Conservation (phyloP, 2,888 invertebrate species). For the Gasteruption jaculator region DNA sequence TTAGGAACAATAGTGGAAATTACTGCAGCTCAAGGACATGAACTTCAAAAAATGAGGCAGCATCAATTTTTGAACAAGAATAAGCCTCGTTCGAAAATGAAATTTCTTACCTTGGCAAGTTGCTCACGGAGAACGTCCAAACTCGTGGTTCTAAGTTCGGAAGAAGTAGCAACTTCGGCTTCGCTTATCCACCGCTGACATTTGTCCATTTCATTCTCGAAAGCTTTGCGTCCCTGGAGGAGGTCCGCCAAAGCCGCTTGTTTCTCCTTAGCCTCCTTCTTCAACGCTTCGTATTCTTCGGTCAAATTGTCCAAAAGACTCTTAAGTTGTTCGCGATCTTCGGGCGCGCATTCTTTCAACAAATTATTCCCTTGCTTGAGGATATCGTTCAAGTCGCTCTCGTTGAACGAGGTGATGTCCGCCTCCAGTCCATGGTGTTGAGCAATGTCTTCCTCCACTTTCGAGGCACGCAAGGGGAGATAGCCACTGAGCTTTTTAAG, state of each 20-base stretch:
- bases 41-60: constrained; percentile 48
- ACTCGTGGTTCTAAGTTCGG: constrained; percentile 75
- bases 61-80: too few relatives aligned
- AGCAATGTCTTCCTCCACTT: constrained; percentile 78
- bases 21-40: background rate
- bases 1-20: constrained; percentile 6
- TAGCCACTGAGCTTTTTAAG: constrained; percentile 72
- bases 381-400: constrained; percentile 70
- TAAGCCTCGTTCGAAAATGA: constrained; percentile 54
- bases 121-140: constrained; percentile 84
- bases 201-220: constrained; percentile 76
- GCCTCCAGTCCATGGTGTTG: constrained; percentile 71
- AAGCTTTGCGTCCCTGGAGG: constrained; percentile 72
- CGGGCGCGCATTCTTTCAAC: constrained; percentile 77
- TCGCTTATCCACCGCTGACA: constrained; percentile 87
- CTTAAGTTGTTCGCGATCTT: constrained; percentile 64
- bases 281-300: constrained; percentile 68
- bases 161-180: constrained; percentile 80
- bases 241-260: constrained; percentile 68
- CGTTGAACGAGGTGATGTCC: constrained; percentile 74
- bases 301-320: constrained; percentile 65
- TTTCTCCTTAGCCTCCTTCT: constrained; percentile 70
- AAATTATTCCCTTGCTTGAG: constrained; percentile 72
- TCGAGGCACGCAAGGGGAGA: constrained; percentile 72
- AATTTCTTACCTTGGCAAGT: constrained; percentile 60